Evolutionary conservation across 1,140 invertebrate genomes (phyloP), one percentile per base, ranked within the genome.

Genomic region (Macrostomum lignano): DNA sequence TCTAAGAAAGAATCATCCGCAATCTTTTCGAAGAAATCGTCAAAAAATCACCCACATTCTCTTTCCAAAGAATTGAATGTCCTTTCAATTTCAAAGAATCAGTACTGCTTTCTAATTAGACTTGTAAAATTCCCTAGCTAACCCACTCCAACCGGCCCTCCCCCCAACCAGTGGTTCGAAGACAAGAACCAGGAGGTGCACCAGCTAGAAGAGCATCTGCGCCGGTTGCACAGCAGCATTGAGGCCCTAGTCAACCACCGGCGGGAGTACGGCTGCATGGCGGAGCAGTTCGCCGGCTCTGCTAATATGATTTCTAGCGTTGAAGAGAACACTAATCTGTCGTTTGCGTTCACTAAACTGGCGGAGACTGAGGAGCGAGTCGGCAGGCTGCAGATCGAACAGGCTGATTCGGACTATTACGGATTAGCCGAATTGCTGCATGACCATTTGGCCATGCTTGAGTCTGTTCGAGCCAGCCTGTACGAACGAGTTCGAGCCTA

Each of bases 161-260:
- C n/a, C n/a, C n/a, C n/a, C n/a, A 55, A 58, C 31, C 55, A 91
- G 76, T 98, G 88, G 88, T 96, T 96, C 61, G 84, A 94, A 52
- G 82, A 96, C 49, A 86, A 81, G 47, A 71, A 73, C 13, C 66
- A 70, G 13, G 75, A 88, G 54, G 68, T 94, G 33, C 86, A 96
- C 45, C 72, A 72, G 26, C 58, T 96, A 17, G 86, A 96, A 51
- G 65, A 65, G 14, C 75, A 88, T 43, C 60, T 96, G 19, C 64
- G 74, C 23, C 77, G 82, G 44, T 60, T 98, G 30, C 75, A 79
- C 53, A 60, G 66, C 20, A 76, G 74, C 42, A 69, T 88, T 32
- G 88, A 94, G 54, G 64, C 71, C 3, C 65, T 96, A 39, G 77
- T 78, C 7, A 61, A 65, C 25, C 72, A 82, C 47, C 65, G 86